Percentiles rank a stretch among this genome's conserved stretches.
These are phyloP conservation scores for Synanthedon myopaeformis DNA, from an alignment of 2,888 invertebrate genomes.

Conservation along the genomic window DNA sequence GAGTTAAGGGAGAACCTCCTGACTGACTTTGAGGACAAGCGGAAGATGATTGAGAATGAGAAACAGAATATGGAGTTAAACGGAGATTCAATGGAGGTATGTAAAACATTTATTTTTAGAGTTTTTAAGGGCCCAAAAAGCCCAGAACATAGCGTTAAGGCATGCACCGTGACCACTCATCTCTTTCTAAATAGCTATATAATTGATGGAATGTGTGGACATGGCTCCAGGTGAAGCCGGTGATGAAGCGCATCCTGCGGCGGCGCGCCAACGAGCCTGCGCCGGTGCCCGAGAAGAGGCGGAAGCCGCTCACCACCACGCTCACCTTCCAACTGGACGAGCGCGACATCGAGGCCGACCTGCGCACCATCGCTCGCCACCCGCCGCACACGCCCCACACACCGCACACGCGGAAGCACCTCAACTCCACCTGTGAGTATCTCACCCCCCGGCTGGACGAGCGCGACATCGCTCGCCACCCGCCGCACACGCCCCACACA, in stretches of 20 bases:
- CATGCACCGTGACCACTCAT: no score
- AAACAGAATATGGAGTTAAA: constrained; percentile 89
- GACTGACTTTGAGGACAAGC: constrained; percentile 92
- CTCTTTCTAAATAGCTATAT: background rate
- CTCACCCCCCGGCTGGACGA: background rate
- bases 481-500: no score
- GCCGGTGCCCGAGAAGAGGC: constrained; percentile 87
- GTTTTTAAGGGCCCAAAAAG: no score
- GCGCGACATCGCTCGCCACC: no score
- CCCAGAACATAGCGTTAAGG: no score
- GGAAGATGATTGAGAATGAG: constrained; percentile 89
- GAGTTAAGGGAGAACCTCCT: constrained; percentile 91
- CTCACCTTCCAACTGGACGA: constrained; percentile 91
- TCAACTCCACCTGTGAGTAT: constrained; percentile 46
- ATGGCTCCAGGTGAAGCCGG: constrained; percentile 81
- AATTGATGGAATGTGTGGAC: no score
- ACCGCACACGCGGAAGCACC: constrained; percentile 41
- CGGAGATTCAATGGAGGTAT: constrained; percentile 85
- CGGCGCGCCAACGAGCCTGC: constrained; percentile 94
- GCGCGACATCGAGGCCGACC: constrained; percentile 87
- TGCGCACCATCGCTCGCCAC: constrained; percentile 77
- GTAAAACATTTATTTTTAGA: no score
- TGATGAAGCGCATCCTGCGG: constrained; percentile 93
- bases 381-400: constrained; percentile 33
- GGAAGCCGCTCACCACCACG: constrained; percentile 86